phyloP scores from a whole-genome alignment of 2,797 vertebrate species.

The Enoplosus armatus region DNA sequence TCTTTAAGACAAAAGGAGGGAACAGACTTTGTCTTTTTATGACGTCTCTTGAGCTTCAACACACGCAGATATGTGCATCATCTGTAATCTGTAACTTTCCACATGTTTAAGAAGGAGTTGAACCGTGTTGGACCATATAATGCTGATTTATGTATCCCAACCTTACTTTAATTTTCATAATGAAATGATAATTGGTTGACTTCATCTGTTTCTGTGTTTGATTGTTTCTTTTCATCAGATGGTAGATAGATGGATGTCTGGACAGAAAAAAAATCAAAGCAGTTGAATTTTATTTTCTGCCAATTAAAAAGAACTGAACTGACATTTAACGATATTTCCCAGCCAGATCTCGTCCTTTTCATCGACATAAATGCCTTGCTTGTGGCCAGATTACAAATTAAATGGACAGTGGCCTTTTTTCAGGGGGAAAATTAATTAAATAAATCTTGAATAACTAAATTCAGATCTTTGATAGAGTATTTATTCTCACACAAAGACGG shows the following conservation, averaged over 20 bases:
- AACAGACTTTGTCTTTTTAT: too few relatives aligned
- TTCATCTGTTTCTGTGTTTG: not conserved
- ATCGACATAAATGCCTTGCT: slow-evolving; percentile 15
- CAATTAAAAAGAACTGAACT: slow-evolving; percentile 27
- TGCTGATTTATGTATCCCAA: too few relatives aligned
- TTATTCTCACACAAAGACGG: slow-evolving; percentile 35
- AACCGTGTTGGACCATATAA: not conserved
- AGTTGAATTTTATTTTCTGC: slow-evolving; percentile 15
- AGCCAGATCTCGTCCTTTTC: slow-evolving; percentile 46
- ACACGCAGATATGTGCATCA: too few relatives aligned
- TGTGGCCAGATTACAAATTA: slow-evolving; percentile 43
- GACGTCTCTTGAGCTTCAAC: too few relatives aligned
- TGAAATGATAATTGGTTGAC: not conserved
- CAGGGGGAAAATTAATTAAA: not conserved
- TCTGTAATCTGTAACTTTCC: not conserved
- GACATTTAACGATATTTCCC: slow-evolving; percentile 23
- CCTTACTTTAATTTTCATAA: not conserved
- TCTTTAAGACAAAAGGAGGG: too few relatives aligned
- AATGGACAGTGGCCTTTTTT: slow-evolving; percentile 35
- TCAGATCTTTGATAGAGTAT: slow-evolving; percentile 18
- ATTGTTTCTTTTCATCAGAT: slow-evolving; percentile 1
- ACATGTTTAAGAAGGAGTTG: not conserved
- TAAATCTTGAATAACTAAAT: slow-evolving; percentile 32
- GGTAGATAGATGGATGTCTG: not conserved
- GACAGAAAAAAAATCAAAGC: slow-evolving; percentile 6